Conservation (phyloP, 2,113 vertebrate genomes). For the Solea senegalensis region DNA sequence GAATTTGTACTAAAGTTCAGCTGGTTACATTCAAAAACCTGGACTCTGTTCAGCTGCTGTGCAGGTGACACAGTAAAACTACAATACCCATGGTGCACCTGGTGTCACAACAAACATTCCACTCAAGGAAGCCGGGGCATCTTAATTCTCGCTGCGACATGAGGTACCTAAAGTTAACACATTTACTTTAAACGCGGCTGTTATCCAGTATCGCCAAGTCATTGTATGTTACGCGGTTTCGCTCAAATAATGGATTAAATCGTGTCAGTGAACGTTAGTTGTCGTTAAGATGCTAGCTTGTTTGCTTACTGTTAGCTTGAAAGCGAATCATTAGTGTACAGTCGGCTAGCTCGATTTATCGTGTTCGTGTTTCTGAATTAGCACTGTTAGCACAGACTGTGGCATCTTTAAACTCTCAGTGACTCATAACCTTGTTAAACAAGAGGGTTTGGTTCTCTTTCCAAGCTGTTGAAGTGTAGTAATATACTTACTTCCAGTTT, state of each 20-base stretch:
- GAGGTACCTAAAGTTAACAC: conserved; percentile 57
- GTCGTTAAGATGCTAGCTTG: conserved; percentile 33
- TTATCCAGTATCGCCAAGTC: fast-evolving
- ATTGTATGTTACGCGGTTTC: neutral
- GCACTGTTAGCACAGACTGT: neutral
- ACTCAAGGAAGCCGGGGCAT: conserved; percentile 52
- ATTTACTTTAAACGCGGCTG: neutral
- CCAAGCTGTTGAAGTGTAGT: too few relatives aligned
- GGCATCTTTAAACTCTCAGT: neutral
- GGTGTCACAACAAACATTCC: conserved; percentile 56
- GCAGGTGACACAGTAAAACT: conserved; percentile 34
- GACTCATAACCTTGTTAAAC: neutral
- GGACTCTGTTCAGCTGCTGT: neutral
- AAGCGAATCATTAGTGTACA: conserved; percentile 22
- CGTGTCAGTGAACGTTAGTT: conserved; percentile 30
- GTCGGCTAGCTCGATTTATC: neutral
- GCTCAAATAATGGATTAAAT: neutral
- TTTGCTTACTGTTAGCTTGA: conserved; percentile 35
- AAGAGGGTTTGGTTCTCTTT: too few relatives aligned
- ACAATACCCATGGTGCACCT: conserved; percentile 68
- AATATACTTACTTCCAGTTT: too few relatives aligned
- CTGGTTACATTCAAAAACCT: too few relatives aligned
- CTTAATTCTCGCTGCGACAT: conserved; percentile 63
- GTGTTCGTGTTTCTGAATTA: neutral
- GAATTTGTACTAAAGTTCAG: too few relatives aligned